A percentile compares a stretch with the other conserved stretches of the same genome.
These are phyloP conservation scores for Sycophila texana DNA, from an alignment of 2,888 invertebrate species.

Conservation along the genomic window DNA sequence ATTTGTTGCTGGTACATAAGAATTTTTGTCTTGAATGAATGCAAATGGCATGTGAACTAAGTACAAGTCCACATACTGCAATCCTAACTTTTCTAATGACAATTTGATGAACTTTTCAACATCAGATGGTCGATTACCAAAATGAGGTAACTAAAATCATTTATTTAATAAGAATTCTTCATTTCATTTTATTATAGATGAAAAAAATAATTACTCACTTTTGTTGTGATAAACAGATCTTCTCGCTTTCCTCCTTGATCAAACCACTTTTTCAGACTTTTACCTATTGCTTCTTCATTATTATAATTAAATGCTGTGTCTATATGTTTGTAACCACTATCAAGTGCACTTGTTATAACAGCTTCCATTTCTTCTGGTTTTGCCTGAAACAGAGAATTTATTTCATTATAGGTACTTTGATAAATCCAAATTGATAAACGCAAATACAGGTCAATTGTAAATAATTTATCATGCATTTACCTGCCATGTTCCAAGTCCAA, in stretches of 20 bases:
- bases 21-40: constrained; percentile 78
- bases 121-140: constrained; percentile 82
- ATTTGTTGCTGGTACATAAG: constrained; percentile 78
- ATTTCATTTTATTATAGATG: constrained; percentile 4
- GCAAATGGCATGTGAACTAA: constrained; percentile 87
- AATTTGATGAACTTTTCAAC: constrained; percentile 82
- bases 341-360: constrained; percentile 81
- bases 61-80: constrained; percentile 87
- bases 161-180: constrained; percentile 29
- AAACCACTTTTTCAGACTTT: constrained; percentile 82
- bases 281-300: constrained; percentile 86
- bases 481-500: constrained; percentile 81
- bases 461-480: constrained; percentile 11
- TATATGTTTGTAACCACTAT: constrained; percentile 85
- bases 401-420: background rate
- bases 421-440: no score
- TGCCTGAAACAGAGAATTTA: constrained; percentile 75
- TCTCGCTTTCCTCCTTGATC: constrained; percentile 81
- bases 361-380: constrained; percentile 81
- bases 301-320: constrained; percentile 89
- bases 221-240: constrained; percentile 88
- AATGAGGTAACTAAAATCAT: constrained; percentile 81
- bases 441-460: constrained; percentile 6
- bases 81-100: constrained; percentile 81
- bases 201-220: constrained; percentile 77